A percentile compares a stretch with the other conserved stretches of the same genome.
Conservation (phyloP, 64 coral and sea anemone genomes). For the Dendrophyllia cribrosa region DNA sequence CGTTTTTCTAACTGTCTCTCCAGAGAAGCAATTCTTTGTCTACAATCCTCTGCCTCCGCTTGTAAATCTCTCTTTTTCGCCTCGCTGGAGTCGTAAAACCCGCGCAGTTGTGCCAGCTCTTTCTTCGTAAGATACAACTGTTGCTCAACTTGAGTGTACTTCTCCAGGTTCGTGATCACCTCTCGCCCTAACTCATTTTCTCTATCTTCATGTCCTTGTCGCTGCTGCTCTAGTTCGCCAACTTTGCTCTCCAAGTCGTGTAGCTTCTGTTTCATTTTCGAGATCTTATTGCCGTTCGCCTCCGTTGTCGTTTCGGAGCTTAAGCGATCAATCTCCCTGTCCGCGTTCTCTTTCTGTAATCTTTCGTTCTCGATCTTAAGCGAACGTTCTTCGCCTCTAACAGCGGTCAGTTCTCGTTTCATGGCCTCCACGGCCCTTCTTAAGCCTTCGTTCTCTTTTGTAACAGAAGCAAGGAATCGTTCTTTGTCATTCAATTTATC, state of each 20-base stretch:
- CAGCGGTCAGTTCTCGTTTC: conserved; percentile 67
- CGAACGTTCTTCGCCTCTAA: conserved; percentile 63
- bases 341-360: conserved; percentile 78
- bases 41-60: conserved; percentile 45
- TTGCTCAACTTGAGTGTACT: conserved; percentile 85
- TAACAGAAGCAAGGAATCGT: conserved; percentile 62
- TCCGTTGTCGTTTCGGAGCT: conserved; percentile 64
- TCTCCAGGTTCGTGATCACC: conserved; percentile 72
- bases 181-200: conserved; percentile 77
- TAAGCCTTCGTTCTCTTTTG: conserved; percentile 57
- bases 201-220: conserved; percentile 56
- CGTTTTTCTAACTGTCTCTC: conserved; percentile 56
- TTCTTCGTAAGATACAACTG: conserved; percentile 78
- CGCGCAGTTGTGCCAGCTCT: conserved; percentile 77
- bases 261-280: conserved; percentile 61
- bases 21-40: conserved; percentile 41
- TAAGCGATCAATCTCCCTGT: conserved; percentile 82
- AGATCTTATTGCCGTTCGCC: conserved; percentile 44
- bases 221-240: conserved; percentile 57
- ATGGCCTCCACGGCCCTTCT: conserved; percentile 54
- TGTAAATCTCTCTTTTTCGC: conserved; percentile 65
- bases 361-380: conserved; percentile 81
- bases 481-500: conserved; percentile 89
- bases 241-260: conserved; percentile 58
- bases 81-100: conserved; percentile 78